phyloP scores from a whole-genome alignment of 2,113 vertebrate genomes.

The Heloderma charlesbogerti region DNA sequence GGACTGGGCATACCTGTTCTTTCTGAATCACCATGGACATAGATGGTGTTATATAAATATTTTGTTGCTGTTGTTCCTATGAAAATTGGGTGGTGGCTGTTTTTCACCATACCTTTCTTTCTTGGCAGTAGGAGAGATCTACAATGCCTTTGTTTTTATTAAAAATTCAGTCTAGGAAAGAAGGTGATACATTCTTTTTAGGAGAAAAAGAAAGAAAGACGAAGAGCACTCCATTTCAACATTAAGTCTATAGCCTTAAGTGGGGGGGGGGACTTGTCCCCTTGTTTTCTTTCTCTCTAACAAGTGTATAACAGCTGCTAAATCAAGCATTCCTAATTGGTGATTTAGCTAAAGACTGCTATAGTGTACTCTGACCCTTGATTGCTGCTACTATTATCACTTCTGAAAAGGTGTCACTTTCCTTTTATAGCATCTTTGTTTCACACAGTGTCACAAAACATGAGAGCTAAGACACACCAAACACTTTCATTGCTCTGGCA shows the following conservation, averaged over 20 bases:
- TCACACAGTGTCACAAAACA: background rate
- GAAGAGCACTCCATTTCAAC: background rate
- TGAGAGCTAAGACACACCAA: background rate
- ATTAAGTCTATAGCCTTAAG: background rate
- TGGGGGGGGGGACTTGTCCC: background rate
- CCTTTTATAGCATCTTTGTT: constrained; percentile 12
- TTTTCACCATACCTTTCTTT: background rate
- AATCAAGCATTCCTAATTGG: constrained; percentile 38
- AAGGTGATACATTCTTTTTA: background rate
- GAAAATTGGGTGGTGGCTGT: background rate
- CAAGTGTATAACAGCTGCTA: constrained; percentile 5
- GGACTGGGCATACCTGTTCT: too few species aligned
- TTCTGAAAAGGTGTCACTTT: constrained; percentile 36
- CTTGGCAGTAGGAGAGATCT: background rate
- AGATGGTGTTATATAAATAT: background rate
- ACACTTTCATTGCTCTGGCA: background rate
- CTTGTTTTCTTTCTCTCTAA: background rate
- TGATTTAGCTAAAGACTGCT: constrained; percentile 37
- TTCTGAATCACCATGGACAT: background rate
- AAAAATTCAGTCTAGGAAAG: background rate
- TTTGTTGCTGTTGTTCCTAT: background rate
- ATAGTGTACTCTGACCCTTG: background rate
- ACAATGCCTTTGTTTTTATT: background rate
- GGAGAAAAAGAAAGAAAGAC: background rate
- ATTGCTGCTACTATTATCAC: background rate